Base-by-base conservation (phyloP, 2,888 invertebrate genomes). In the Morpho deidamia region DNA sequence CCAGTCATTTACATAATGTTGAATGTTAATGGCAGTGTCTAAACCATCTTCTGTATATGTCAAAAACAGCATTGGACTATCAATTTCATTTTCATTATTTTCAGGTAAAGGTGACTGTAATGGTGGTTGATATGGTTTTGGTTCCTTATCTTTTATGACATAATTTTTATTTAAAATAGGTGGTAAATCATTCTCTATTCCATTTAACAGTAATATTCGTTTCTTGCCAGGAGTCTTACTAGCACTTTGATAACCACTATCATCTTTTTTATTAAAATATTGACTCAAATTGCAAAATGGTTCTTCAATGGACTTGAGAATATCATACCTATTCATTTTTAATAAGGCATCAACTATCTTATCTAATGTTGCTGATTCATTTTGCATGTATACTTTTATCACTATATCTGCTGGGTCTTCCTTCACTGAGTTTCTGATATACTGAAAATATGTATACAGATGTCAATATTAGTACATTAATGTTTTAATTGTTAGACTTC, bases 41-140 rank as follows among this genome's bases (percentile, higher is more conserved):
- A 78, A 70, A 11, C 91, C 91, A 75, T 92, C 91, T 63, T 90
- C 84, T 12, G 91, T 80, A 67, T 85, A 92, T 52, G 91, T 91
- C 57, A 92, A 69, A 68, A 92, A 86, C 42, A 91, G 74, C 54
- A 83, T 78, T 11, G 81, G 82, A 37, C 63, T 66, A 51, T 82
- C 78, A 68, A 77, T 79, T 55, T 67, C 67, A 38, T 69, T 52
- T 37, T 71, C 66, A 37, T 71, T 70, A 56, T 68, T 67, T 56
- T 69, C 65, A 52, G 59, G 64, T 14, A 67, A 53, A 34, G 73
- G 68, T 60, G 65, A 72, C 45, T 60, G 61, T 4, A 65, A 49
- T 45, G 68, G 62, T 38, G 73, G 73, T 12, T 70, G 66, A 52
- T 77, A 75, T 2, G 76, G 80, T 61, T 74, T 76, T 11, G 74